Evolutionary conservation across 2,113 vertebrate genomes (phyloP).

Genomic region (Passer montanus): DNA sequence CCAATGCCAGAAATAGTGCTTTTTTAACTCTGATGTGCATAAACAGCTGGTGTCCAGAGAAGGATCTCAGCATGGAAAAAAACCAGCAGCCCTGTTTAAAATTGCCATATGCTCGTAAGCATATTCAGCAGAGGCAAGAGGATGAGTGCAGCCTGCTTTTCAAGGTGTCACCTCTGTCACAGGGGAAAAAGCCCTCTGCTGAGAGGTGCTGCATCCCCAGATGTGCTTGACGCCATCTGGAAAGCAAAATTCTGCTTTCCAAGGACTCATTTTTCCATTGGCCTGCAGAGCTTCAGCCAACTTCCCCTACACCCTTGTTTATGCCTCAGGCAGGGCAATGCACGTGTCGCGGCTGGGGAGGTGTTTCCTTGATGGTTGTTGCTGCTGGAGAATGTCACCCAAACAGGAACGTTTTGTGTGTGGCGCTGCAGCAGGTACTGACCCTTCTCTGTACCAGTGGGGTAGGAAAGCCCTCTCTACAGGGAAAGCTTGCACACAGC

Average conservation of each 20-base stretch:
- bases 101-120: not conserved
- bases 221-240: not conserved
- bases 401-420: not conserved
- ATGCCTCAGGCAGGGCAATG: not conserved
- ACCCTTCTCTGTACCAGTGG: fast-evolving
- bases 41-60: constrained; percentile 32
- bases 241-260: not conserved
- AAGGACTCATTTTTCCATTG: not conserved
- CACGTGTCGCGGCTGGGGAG: not conserved
- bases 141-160: not conserved
- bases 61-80: not conserved
- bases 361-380: not conserved
- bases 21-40: not conserved
- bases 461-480: not conserved
- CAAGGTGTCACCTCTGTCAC: not conserved
- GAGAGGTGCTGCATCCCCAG: not conserved
- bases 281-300: not conserved
- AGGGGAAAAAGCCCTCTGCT: not conserved
- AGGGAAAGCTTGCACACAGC: not conserved
- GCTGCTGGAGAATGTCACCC: not conserved
- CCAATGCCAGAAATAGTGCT: not conserved
- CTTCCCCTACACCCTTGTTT: not conserved
- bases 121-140: not conserved
- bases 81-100: not conserved
- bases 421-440: not conserved